Base-by-base conservation (phyloP, 2,888 invertebrate species). In the Cremastinae sp. region DNA sequence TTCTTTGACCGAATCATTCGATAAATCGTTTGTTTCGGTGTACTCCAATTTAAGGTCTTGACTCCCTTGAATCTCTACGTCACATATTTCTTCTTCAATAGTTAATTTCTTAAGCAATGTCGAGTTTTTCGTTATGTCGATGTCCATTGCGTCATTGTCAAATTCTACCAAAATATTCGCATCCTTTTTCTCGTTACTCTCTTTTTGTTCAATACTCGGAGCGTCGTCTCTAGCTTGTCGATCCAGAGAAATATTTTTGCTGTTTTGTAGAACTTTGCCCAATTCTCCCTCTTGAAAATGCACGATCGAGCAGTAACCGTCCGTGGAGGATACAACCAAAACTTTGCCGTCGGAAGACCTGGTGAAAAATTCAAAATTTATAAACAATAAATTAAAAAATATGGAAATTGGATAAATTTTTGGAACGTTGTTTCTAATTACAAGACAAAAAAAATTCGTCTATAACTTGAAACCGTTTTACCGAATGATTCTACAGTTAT, bases 271-370 rank as follows among this genome's bases (percentile, higher is more conserved):
- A 20, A 90, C 88, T 20, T 89, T 85, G 4, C 97, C 97, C 10
- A 97, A 89, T 90, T 97, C 96, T 10, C 91, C 92, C 5, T 92
- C 90, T 36, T 92, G 92, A 89, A 97, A 96, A n/a, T 94, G 93
- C 18, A 97, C 92, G 62, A 97, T 91, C 0, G 97, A 95, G 88
- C 96, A 96, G 88, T 95, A 98, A 0, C 97, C 97, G 90, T 98
- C 97, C 0, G 96, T 95, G 10, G 97, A 97, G 1, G 96, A 95
- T 0, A 95, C 94, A 4, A 95, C 91, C 71, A 97, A 90, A 65
- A 95, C 90, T 73, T 91, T 90, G 0, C 97, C 97, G 91, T 97
- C 95, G 9, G 91, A 90, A 0, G 97, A 96, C 93, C 93, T 93
- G 51, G 18, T 22, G 12, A 28, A 59, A 34, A 22, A 14, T 20